Percentiles rank a stretch among this genome's conserved stretches.
Conservation (phyloP, 37 sponge, comb jelly and placozoan genomes). For the Hormiphora californensis region DNA sequence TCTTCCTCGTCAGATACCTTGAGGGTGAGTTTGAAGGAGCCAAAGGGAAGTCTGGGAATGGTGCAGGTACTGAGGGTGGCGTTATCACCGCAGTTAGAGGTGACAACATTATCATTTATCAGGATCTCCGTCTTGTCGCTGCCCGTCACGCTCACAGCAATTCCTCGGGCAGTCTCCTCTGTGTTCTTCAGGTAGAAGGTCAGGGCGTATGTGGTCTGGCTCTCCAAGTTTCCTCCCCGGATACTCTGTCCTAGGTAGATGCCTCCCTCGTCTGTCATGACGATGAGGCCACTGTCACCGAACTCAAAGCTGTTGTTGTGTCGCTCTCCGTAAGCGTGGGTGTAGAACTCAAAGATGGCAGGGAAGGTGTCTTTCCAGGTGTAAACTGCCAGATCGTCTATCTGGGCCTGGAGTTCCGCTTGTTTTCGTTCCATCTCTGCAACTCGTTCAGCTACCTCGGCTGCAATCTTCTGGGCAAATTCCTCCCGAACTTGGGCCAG, state of each 20-base stretch:
- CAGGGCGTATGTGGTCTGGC: conserved; percentile 12
- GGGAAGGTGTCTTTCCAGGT: neutral
- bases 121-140: neutral
- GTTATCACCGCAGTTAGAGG: conserved; percentile 1
- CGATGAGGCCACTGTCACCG: neutral
- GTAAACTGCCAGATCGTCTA: neutral
- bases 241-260: neutral
- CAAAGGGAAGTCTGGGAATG: neutral
- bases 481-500: no score
- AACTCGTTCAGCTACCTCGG: no score
- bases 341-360: conserved; percentile 37
- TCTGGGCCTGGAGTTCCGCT: neutral
- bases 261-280: conserved; percentile 40
- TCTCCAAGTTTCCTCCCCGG: neutral
- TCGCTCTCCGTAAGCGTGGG: neutral
- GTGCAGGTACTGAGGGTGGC: conserved; percentile 28
- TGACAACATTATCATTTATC: neutral
- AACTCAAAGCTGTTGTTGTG: conserved; percentile 15
- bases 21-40: conserved; percentile 38
- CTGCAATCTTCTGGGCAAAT: no score
- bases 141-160: neutral
- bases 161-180: no score
- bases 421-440: no score
- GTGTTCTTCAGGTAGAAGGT: neutral
- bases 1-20: neutral